Base-by-base conservation (phyloP, 1,140 invertebrate genomes). In the Heterodera schachtii region DNA sequence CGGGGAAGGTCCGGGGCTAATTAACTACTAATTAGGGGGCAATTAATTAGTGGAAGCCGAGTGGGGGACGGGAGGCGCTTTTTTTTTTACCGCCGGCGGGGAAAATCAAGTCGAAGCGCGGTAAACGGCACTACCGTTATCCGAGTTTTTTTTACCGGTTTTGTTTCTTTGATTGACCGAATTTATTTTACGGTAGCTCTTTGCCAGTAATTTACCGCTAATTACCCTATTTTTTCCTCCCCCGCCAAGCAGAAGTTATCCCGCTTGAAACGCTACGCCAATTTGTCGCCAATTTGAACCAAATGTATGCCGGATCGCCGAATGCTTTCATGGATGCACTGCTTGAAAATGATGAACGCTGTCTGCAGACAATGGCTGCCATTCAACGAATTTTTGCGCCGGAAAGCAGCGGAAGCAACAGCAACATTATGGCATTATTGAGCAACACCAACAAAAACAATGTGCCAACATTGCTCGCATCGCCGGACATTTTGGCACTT, bases 341-440 rank as follows among this genome's bases (percentile, higher is more conserved):
- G 7, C 66, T 78, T 8, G 77, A 78, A 69, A 78, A 78, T 70
- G 77, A 78, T 69, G 77, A 78, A 69, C 77, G 77, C 70, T 69
- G 31, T 78, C 49, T 78, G n/a, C 9, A 52, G 5, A 78, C 77
- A 69, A 49, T 78, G 66, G 49, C 47, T 11, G 77, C 77, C 21
- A 41, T 70, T 52, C 66, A 69, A 5, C 52, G 4, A 19, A 77
- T 77, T 66, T 31, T 31, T 31, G 31, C 31, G 31, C 1, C 31
- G 31, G 31, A 43, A 11, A 8, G 31, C 69, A 69, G 46, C n/a
- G 41, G 21, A 31, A n/a, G 31, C 9, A 69, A 43, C 43, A 43
- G 21, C 16, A 67, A 31, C 44, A 69, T 9, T 19, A 3, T 16
- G 11, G 69, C 64, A 67, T 13, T 69, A 31, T 69, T 78, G 47